Percentiles rank a stretch among this genome's conserved stretches.
phyloP scores from a whole-genome alignment of 2,888 invertebrate genomes.

The Acrobasis repandana region DNA sequence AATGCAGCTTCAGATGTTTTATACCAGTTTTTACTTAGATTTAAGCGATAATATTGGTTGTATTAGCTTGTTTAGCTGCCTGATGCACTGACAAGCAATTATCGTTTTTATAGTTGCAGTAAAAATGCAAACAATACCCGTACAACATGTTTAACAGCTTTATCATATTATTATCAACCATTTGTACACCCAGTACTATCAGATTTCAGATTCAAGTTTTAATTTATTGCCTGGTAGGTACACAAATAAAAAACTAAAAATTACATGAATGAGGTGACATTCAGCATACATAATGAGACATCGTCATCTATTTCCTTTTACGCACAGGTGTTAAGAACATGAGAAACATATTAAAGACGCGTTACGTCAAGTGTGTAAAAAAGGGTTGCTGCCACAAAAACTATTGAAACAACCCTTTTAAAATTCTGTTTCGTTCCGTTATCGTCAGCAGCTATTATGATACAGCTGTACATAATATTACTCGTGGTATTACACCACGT shows the following conservation, averaged over 20 bases:
- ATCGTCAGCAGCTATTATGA: conserved; percentile 41
- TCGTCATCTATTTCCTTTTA: conserved; percentile 10
- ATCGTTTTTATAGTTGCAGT: background rate
- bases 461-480: conserved; percentile 38
- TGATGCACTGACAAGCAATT: background rate
- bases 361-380: conserved; percentile 18
- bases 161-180: background rate
- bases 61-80: background rate
- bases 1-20: background rate
- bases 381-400: conserved; percentile 19
- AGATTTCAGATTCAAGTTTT: background rate
- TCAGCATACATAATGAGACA: conserved; percentile 20
- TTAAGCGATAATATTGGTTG: background rate
- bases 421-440: conserved; percentile 39
- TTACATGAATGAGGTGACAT: conserved; percentile 39
- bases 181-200: background rate
- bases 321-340: conserved; percentile 20
- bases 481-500: conserved; percentile 33
- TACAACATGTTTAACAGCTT: conserved; percentile 1
- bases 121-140: conserved; percentile 7
- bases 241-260: conserved; percentile 13
- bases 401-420: conserved; percentile 11
- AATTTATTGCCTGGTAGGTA: background rate
- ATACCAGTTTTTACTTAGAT: background rate
- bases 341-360: conserved; percentile 18